Base-by-base conservation (phyloP, 2,113 vertebrate species). In the Puntigrus tetrazona region DNA sequence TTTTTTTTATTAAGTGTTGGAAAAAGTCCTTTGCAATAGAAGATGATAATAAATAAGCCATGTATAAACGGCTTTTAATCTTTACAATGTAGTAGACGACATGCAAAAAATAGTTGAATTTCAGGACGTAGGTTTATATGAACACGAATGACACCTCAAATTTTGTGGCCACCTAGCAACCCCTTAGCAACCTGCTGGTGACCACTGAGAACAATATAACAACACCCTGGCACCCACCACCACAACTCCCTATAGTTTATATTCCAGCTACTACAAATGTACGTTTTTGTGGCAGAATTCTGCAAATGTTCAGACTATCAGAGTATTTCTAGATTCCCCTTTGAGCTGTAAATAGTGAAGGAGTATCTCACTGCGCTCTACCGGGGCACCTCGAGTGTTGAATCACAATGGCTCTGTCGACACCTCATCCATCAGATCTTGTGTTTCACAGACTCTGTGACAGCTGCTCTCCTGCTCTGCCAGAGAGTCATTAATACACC, bases 391-490 rank as follows among this genome's bases (percentile, higher is more conserved):
- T 83, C 82, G 78, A 83, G 78, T 88, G 87, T 88, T 88, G 86
- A 80, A 82, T 84, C 61, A 90, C 89, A 89, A 89, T 81, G 79
- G 78, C 55, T 7, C 50, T 73, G 82, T 84, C 88, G 59, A 25
- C 91, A 88, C 87, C 86, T 90, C 91, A 90, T 94, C 88, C 78
- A 78, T 93, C 91, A 89, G 50, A 57, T 43, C 74, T 34, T 76
- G 83, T 82, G 79, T 84, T 86, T 74, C 83, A 77, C 34, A 14
- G 47, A 45, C 8, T 11, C 22, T 38, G 27, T 1, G 22, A 74
- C 84, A 84, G 43, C 73, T 75, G 73, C 16, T 75, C 73, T 75
- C 50, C 73, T 5, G 41, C 4, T 5, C n/a, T 43, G 63, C 74
- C 43, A 73, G 70, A 72, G 10, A 73, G 38, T 73, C 70, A 27